Percentiles rank a stretch among this genome's conserved stretches.
These are phyloP conservation scores for Acleris cristana DNA, from an alignment of 2,888 invertebrate genomes.

Conservation along the genomic window DNA sequence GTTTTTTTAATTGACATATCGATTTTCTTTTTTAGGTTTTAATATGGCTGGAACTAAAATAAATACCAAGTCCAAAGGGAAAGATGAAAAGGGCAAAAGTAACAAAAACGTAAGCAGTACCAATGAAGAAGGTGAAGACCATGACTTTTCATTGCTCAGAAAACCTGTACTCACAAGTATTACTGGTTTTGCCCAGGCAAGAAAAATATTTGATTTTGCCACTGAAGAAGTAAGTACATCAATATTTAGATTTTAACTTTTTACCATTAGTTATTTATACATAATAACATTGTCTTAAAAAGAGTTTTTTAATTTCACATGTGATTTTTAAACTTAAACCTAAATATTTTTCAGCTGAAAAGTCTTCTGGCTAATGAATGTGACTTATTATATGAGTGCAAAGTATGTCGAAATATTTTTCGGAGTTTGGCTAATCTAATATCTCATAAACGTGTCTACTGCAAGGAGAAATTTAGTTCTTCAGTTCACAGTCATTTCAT, in stretches of 20 bases:
- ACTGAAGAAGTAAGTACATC: constrained; percentile 89
- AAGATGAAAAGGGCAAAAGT: constrained; percentile 69
- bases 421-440: constrained; percentile 94
- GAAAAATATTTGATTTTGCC: constrained; percentile 88
- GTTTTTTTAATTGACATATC: constrained; percentile 18
- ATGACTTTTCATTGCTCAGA: constrained; percentile 83
- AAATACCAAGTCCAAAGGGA: constrained; percentile 69
- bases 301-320: too few species aligned
- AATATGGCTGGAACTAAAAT: constrained; percentile 77
- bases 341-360: constrained; percentile 83
- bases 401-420: constrained; percentile 93
- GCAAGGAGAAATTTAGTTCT: constrained; percentile 84
- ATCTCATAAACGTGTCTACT: constrained; percentile 94
- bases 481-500: constrained; percentile 73
- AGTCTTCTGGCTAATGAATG: constrained; percentile 91
- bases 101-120: constrained; percentile 58
- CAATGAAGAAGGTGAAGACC: constrained; percentile 70
- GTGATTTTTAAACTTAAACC: too few species aligned
- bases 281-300: too few species aligned
- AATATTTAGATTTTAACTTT: not conserved
- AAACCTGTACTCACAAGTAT: constrained; percentile 88
- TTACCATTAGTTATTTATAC: too few species aligned
- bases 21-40: constrained; percentile 45
- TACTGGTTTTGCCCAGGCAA: constrained; percentile 87
- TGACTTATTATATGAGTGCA: constrained; percentile 95